A percentile compares a stretch with the other conserved stretches of the same genome.
phyloP scores from a whole-genome alignment of 2,113 vertebrate species.

The Sapajus apella region DNA sequence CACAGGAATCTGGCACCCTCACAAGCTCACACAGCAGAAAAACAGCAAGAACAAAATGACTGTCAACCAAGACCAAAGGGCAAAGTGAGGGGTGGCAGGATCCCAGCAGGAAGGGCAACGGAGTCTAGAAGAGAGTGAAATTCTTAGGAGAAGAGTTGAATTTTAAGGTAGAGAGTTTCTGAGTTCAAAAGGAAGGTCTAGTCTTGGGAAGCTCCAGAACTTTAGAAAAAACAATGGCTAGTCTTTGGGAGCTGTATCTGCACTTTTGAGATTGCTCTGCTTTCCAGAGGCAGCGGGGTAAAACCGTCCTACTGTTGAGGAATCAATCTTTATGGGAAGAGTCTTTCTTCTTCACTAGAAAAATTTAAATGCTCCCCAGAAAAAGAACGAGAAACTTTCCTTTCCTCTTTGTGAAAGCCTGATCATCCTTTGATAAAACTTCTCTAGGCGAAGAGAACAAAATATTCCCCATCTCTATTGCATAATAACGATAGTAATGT shows the following conservation, averaged over 20 bases:
- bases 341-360: neutral
- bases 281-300: accelerated
- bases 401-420: neutral
- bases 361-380: neutral
- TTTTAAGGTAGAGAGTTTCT: neutral
- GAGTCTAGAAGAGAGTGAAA: accelerated
- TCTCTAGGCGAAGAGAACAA: neutral
- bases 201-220: neutral
- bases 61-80: neutral
- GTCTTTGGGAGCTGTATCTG: accelerated
- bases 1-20: neutral
- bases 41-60: neutral
- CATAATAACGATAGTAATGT: neutral
- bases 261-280: neutral
- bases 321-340: too few relatives aligned
- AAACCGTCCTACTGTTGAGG: too few relatives aligned
- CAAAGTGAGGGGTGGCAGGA: neutral
- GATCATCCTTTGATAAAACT: neutral
- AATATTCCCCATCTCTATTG: neutral
- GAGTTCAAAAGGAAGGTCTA: neutral
- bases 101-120: neutral
- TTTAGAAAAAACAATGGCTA: accelerated
- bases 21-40: neutral
- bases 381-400: neutral
- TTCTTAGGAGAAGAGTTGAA: accelerated